A percentile compares a stretch with the other conserved stretches of the same genome.
phyloP scores from a whole-genome alignment of 2,797 vertebrate species.

The Hydrocynus forskahlii region DNA sequence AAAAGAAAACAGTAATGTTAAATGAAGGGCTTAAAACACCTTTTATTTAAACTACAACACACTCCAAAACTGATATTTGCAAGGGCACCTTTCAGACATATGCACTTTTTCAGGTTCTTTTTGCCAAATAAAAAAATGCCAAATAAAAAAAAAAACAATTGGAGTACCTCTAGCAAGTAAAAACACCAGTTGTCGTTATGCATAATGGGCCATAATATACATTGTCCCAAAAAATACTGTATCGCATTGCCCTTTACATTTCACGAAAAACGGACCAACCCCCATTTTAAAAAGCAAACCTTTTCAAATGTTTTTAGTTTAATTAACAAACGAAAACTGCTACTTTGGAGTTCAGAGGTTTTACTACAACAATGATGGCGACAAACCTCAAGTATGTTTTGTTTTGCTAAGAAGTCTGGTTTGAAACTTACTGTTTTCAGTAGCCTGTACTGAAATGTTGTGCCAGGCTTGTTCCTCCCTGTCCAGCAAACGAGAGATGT shows the following conservation, averaged over 20 bases:
- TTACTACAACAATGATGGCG: too few species aligned
- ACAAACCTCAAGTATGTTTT: too few species aligned
- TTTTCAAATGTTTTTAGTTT: too few species aligned
- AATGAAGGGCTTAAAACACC: neutral
- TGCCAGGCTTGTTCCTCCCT: constrained; percentile 92
- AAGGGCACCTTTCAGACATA: neutral
- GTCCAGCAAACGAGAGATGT: constrained; percentile 89
- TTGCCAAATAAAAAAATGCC: neutral
- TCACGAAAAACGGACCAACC: too few species aligned
- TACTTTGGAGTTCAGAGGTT: too few species aligned
- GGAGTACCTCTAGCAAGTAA: neutral
- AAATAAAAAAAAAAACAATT: neutral
- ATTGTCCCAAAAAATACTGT: neutral
- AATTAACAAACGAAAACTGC: too few species aligned
- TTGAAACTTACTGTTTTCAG: constrained; percentile 88
- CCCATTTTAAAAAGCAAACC: too few species aligned
- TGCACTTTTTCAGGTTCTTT: neutral
- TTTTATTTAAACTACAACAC: neutral
- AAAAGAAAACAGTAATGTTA: constrained; percentile 53
- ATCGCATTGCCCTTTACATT: too few species aligned
- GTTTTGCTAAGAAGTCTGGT: too few species aligned
- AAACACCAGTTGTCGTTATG: neutral
- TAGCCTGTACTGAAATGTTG: constrained; percentile 92
- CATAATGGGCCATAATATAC: neutral
- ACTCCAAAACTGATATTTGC: neutral